phyloP scores from a whole-genome alignment of 1,140 invertebrate genomes.

The Gonioctena quinquepunctata region DNA sequence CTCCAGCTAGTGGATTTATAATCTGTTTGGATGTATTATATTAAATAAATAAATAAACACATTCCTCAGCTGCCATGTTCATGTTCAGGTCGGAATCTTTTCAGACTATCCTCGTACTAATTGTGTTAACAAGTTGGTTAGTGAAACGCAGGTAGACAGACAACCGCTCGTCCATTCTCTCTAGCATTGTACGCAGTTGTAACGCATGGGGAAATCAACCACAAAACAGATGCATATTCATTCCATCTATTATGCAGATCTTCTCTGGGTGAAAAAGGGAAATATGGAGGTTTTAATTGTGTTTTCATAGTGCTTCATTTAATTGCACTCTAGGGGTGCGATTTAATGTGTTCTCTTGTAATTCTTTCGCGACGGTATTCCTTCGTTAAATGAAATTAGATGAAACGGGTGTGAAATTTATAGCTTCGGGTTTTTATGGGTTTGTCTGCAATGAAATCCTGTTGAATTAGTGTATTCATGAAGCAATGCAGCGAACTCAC shows the following conservation, averaged over 20 bases:
- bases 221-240: background rate
- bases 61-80: no score
- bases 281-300: background rate
- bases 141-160: no score
- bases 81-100: no score
- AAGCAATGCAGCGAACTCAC: no score
- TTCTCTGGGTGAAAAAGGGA: background rate
- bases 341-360: background rate
- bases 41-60: no score
- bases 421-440: background rate
- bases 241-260: background rate
- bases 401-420: background rate
- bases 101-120: no score
- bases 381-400: background rate
- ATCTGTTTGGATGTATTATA: no score
- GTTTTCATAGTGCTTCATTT: background rate
- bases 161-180: no score
- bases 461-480: background rate
- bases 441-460: background rate
- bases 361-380: background rate
- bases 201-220: background rate
- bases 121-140: no score
- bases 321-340: background rate
- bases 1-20: no score
- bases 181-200: background rate